These are phyloP conservation scores for Propithecus coquereli DNA, from an alignment of 2,113 vertebrate genomes.

Conservation along the genomic window DNA sequence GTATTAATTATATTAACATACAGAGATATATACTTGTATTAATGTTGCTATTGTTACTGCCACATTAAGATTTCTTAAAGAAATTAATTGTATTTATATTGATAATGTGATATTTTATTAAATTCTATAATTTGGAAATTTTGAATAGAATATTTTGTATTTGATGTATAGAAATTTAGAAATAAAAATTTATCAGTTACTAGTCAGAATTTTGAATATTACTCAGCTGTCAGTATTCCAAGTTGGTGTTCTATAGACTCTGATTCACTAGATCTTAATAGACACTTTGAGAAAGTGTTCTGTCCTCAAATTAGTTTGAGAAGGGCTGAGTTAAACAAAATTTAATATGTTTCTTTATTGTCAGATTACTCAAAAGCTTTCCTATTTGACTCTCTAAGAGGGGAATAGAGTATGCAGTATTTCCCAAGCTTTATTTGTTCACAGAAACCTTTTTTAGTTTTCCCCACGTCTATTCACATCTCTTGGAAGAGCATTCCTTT, in stretches of 20 bases:
- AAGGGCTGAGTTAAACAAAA: neutral
- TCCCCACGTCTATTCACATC: neutral
- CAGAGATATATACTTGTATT: neutral
- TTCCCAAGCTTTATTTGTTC: neutral
- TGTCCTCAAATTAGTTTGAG: neutral
- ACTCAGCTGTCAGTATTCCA: neutral
- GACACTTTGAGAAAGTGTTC: neutral
- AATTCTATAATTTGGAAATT: constrained; percentile 7
- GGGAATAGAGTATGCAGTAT: neutral
- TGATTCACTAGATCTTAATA: neutral
- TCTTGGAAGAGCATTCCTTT: constrained; percentile 31
- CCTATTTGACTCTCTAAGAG: neutral
- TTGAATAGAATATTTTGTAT: constrained; percentile 22
- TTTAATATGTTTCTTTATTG: neutral
- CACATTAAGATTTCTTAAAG: neutral
- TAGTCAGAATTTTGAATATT: constrained; percentile 36
- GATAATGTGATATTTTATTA: neutral
- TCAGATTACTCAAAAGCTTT: neutral
- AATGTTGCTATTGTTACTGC: neutral
- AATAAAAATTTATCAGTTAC: constrained; percentile 24
- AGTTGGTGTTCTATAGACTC: neutral
- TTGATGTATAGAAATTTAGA: constrained; percentile 34
- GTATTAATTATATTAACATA: neutral
- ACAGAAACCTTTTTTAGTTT: neutral
- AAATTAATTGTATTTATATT: neutral